Evolutionary conservation across 2,113 vertebrate genomes (phyloP), one percentile per base, ranked within the genome.

Genomic region (Epinephelus lanceolatus): DNA sequence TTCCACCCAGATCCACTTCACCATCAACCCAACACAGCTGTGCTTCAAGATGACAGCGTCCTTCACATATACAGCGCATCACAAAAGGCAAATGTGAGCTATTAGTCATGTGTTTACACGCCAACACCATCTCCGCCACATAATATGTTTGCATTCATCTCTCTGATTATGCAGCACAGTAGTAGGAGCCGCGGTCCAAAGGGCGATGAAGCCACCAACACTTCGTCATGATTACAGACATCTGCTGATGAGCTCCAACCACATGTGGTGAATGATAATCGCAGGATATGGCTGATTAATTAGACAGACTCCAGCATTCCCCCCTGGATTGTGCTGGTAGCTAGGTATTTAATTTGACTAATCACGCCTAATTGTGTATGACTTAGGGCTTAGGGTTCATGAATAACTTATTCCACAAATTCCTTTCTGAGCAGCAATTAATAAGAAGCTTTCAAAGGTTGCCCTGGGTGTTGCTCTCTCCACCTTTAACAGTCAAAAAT

Each of bases 371-470:
- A 94, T 87, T 89, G 91, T 92, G 89, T 59, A 23, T 45, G 91
- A 76, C 52, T 86, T 88, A 86, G 66, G 71, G 75, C 63, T 90
- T 25, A 56, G 76, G 30, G 60, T 83, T 83, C 75, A 87, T 89
- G 70, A 93, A 94, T 94, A 90, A 93, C 90, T 90, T 86, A 92
- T 85, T 80, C 17, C 49, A 77, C 70, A 84, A 86, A 93, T 85
- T 86, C 76, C 73, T 78, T 72, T 83, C 79, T 67, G 75, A 76
- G 81, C 75, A 76, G 75, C 76, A 83, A 53, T 83, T 83, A 88
- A 80, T 66, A 61, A 85, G 55, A 55, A 17, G 4, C 66, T 69
- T 72, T 71, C n/a, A 78, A 68, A 81, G 73, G 78, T 49, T 76
- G 61, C 37, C n/a, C 56, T 52, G 60, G 56, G 57, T 66, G 78